Evolutionary conservation across 2,888 invertebrate genomes (phyloP).

Genomic region (Isotomurus palustris): DNA sequence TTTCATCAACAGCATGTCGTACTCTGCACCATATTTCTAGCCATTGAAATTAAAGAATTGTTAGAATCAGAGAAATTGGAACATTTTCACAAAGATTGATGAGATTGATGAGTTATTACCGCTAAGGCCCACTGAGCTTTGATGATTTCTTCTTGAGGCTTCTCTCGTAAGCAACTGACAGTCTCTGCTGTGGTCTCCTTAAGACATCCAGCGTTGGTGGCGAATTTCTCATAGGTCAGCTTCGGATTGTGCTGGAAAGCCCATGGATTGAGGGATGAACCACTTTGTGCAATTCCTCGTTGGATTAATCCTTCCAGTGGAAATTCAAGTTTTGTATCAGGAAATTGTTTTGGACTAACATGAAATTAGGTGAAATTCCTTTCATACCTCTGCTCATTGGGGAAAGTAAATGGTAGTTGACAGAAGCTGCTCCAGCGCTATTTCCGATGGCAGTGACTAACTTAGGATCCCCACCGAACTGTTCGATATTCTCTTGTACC

Average conservation of each 20-base stretch:
- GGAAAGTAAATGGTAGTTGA: conserved; percentile 25
- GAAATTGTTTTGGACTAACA: background rate
- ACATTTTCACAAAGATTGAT: too few species aligned
- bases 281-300: conserved; percentile 24
- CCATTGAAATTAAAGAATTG: background rate
- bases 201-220: conserved; percentile 19
- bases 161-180: conserved; percentile 19
- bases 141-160: conserved; percentile 19
- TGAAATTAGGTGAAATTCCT: background rate
- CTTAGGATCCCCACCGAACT: background rate
- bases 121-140: conserved; percentile 16
- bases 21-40: conserved; percentile 20
- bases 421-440: conserved; percentile 15
- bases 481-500: background rate
- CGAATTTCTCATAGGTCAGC: conserved; percentile 14
- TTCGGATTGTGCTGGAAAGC: conserved; percentile 25
- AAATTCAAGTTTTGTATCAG: background rate
- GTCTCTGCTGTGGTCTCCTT: conserved; percentile 7
- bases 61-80: conserved; percentile 13
- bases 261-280: conserved; percentile 32
- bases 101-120: background rate
- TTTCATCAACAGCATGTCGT: conserved; percentile 20
- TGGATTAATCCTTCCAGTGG: conserved; percentile 22
- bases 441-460: background rate
- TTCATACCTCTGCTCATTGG: conserved; percentile 27